These are phyloP conservation scores for Sclerurus mexicanus DNA, from an alignment of 2,113 vertebrate species.

Conservation along the genomic window DNA sequence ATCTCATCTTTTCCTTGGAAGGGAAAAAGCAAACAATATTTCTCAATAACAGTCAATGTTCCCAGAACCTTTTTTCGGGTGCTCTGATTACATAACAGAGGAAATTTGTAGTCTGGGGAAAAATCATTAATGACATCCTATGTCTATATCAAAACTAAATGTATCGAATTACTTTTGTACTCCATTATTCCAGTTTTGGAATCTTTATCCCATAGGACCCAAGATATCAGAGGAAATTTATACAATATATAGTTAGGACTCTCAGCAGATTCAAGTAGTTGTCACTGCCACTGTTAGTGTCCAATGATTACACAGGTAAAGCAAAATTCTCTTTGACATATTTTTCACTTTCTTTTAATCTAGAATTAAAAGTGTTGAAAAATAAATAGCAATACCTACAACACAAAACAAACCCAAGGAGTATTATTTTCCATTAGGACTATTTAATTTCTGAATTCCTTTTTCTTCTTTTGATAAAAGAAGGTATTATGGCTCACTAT, in stretches of 20 bases:
- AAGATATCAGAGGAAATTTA: neutral
- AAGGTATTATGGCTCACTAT: neutral
- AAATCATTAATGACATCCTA: neutral
- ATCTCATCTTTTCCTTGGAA: neutral
- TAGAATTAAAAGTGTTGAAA: neutral
- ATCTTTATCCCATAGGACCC: neutral
- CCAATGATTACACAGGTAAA: neutral
- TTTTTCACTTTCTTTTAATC: neutral
- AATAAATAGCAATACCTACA: neutral
- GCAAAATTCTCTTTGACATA: neutral
- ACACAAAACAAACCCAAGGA: neutral
- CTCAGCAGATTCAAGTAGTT: neutral
- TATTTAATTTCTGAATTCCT: neutral
- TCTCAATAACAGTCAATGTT: neutral
- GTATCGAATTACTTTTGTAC: neutral
- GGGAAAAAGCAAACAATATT: accelerated
- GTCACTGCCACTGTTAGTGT: neutral
- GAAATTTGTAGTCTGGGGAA: neutral
- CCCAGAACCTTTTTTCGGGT: neutral
- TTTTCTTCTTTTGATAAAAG: neutral
- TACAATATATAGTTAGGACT: neutral
- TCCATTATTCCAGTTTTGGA: neutral
- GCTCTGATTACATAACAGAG: neutral
- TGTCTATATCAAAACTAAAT: neutral
- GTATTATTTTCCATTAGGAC: neutral